Evolutionary conservation across 2,113 vertebrate species (phyloP).

Genomic region (Daphoenositta chrysoptera): DNA sequence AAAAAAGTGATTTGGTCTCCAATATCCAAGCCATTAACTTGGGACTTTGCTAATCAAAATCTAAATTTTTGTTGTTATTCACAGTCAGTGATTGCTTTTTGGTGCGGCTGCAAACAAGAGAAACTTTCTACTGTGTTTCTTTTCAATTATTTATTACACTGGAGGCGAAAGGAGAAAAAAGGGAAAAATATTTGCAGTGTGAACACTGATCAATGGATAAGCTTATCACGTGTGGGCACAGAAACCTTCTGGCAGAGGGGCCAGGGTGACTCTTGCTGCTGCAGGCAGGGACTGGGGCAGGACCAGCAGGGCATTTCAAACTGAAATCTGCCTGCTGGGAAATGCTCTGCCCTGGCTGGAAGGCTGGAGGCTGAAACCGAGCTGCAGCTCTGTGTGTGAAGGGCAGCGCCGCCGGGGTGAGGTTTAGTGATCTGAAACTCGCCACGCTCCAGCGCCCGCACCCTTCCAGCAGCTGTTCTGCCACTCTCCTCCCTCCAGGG

Average conservation of each 20-base stretch:
- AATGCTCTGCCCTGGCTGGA: not conserved
- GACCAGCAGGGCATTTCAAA: not conserved
- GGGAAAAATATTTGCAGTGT: not conserved
- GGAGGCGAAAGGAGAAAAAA: not conserved
- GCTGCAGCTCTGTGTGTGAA: not conserved
- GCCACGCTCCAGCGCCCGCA: not conserved
- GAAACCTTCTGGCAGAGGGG: not conserved
- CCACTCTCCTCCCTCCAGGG: not conserved
- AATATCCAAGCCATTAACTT: not conserved
- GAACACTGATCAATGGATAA: not conserved
- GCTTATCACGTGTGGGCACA: not conserved
- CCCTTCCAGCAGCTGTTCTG: constrained; percentile 13
- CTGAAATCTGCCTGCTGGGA: not conserved
- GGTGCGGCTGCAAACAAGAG: constrained; percentile 1
- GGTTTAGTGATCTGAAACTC: constrained; percentile 31
- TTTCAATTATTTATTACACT: not conserved
- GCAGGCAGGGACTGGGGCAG: not conserved
- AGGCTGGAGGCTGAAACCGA: not conserved
- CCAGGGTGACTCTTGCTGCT: not conserved
- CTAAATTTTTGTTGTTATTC: not conserved
- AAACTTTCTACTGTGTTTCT: not conserved
- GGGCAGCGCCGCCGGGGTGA: not conserved
- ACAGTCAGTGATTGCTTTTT: not conserved
- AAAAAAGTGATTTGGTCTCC: not conserved
- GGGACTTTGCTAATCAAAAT: not conserved